Base-by-base conservation (phyloP, 2,797 vertebrate species). In the Pteropus rufus region DNA sequence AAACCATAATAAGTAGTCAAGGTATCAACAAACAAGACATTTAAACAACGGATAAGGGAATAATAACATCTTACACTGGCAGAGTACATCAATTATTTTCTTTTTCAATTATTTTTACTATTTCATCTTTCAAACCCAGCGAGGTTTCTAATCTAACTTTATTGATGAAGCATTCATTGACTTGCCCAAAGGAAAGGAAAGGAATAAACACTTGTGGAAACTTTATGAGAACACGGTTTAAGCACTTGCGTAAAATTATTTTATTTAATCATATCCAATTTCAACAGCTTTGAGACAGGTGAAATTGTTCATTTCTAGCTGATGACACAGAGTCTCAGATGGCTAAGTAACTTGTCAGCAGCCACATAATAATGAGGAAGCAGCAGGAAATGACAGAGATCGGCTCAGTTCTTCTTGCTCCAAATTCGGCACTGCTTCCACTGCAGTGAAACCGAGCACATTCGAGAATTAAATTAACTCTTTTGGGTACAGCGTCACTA, bases 241-340 rank as follows among this genome's bases (percentile, higher is more conserved):
- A 31, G 44, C 26, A 84, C 36, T 46, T 89, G 34, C 52, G 85
- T 34, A 72, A 80, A 86, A 86, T 93, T 85, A 75, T 75, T 86
- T 90, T 75, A 44, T 52, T 83, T 90, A 90, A 90, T 89, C 44
- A 84, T 52, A 81, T 75, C 52, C 73, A 75, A 67, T 93, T 67
- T 31, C 73, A 86, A 52, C 16, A 86, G 67, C 83, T 39, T 67
- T 52, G 67, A 75, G 49, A 67, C 41, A 73, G 77, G 21, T 73
- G 58, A 60, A 9, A 58, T 31, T 67, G 65, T 49, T 80, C 23
- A 81, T 67, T 90, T 86, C 73, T 86, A 67, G 49, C 67, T 67
- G 65, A 93, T 46, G 31, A 79, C 7, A 29, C 16, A 31, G 64
- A 84, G 56, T 65, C 54, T 79, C 64, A 80, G 54, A 58, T 67